phyloP scores from a whole-genome alignment of 1,140 invertebrate species.

The Nylanderia fulva region DNA sequence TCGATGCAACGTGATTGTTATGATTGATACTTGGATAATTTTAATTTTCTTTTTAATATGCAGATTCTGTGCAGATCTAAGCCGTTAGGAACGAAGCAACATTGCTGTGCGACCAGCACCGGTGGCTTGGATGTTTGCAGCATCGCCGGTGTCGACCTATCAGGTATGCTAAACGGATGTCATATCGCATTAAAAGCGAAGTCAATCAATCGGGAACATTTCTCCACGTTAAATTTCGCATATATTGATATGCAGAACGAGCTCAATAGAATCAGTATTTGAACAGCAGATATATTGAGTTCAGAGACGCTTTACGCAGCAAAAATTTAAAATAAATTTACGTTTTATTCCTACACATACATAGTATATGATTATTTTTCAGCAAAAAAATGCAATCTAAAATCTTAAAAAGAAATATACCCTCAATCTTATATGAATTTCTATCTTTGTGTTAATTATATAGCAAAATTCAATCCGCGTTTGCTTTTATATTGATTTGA shows the following conservation, averaged over 20 bases:
- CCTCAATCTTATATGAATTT: not conserved
- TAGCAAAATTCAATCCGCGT: not conserved
- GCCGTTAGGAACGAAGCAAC: constrained; percentile 81
- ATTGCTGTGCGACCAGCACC: constrained; percentile 83
- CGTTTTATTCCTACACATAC: not conserved
- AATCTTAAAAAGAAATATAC: not conserved
- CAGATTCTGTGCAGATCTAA: constrained; percentile 82
- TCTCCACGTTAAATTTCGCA: not conserved
- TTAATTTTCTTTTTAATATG: constrained; percentile 49
- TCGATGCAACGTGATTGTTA: constrained; percentile 20
- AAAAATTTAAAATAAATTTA: not conserved
- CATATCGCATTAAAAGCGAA: not conserved
- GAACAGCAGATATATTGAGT: not conserved
- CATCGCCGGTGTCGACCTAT: constrained; percentile 83
- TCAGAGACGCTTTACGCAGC: not conserved
- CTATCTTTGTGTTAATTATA: constrained; percentile 2
- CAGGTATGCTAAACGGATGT: constrained; percentile 74
- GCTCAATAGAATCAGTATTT: not conserved
- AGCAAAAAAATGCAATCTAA: not conserved
- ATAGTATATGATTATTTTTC: not conserved
- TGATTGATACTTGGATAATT: constrained; percentile 40
- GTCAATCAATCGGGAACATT: not conserved
- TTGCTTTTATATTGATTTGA: constrained; percentile 27
- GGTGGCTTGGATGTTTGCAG: constrained; percentile 83
- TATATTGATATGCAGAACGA: not conserved